Evolutionary conservation across 2,113 vertebrate species (phyloP).

Genomic region (Varanus salvator): DNA sequence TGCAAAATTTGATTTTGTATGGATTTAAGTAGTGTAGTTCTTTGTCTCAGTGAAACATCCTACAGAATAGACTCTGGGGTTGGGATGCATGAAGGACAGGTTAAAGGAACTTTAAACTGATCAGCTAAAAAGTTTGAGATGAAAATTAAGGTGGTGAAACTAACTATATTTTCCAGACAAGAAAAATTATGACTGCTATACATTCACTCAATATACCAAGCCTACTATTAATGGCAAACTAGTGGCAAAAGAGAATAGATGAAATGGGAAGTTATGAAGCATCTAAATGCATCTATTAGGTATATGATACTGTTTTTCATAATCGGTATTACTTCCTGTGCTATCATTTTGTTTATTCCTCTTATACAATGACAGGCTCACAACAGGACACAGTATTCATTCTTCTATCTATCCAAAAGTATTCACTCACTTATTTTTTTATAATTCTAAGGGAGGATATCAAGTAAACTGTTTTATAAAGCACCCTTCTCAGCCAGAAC

Average conservation of each 20-base stretch:
- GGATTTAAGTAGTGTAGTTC: neutral
- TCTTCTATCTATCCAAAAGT: slow-evolving; percentile 17
- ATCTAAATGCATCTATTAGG: slow-evolving; percentile 25
- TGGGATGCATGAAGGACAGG: neutral
- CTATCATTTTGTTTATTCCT: neutral
- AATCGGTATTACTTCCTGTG: slow-evolving; percentile 4
- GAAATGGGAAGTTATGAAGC: slow-evolving; percentile 25
- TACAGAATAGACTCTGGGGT: neutral
- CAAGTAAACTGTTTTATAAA: slow-evolving; percentile 35
- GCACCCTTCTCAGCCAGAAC: slow-evolving; percentile 42
- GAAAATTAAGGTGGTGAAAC: slow-evolving; percentile 25
- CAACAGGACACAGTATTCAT: slow-evolving; percentile 39
- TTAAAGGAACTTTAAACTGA: slow-evolving; percentile 17
- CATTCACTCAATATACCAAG: slow-evolving; percentile 14
- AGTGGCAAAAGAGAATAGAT: slow-evolving; percentile 28
- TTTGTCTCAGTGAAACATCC: neutral
- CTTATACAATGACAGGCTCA: slow-evolving; percentile 13
- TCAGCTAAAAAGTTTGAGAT: slow-evolving; percentile 1
- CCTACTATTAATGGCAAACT: slow-evolving; percentile 36
- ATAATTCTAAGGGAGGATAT: slow-evolving; percentile 16
- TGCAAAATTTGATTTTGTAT: neutral
- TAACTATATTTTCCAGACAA: slow-evolving; percentile 22
- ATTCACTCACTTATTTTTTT: slow-evolving; percentile 28
- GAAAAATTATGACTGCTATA: slow-evolving; percentile 31
- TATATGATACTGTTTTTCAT: neutral